Evolutionary conservation across 2,113 vertebrate species (phyloP), one percentile per base, ranked within the genome.

Genomic region (Psettodes erumei): DNA sequence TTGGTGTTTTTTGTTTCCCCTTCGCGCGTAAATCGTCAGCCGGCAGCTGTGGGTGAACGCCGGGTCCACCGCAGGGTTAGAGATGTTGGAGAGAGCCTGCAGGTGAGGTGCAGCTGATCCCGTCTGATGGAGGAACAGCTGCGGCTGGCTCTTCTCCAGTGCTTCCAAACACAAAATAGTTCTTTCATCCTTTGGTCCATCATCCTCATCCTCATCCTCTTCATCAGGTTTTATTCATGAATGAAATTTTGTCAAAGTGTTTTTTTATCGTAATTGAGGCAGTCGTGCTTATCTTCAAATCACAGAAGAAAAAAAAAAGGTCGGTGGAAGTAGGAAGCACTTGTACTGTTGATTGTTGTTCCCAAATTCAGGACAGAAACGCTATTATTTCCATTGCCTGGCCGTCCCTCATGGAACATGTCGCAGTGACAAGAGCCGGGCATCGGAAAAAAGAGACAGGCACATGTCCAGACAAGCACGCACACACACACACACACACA

Each of bases 381-480:
- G n/a, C 13, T 67, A 37, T n/a, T 35, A 13, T 69, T n/a, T 51
- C 13, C 21, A 23, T 42, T 25, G 35, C 42, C 16, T 75, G 51
- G 15, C 19, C 6, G 3, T 42, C 21, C 4, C 11, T 58, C 35
- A 68, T 72, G 48, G 33, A 56, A 69, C 37, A 64, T 64, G 27
- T 76, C 80, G 72, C 23, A 19, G 28, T 84, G 71, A 79, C 59
- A 56, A 61, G 53, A 67, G 25, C 30, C 37, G 13, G 35, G 21
- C 37, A 68, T 63, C 50, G 56, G 59, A 75, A 79, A 59, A 60
- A 54, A 42, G 27, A 40, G 25, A 28, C 1, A 35, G 61, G 70
- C 65, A 35, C 28, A 2, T 23, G 50, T 83, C 77, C 75, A 71
- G 37, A 61, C 89, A 77, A 79, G 16, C 61, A 65, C 71, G 42